These are phyloP conservation scores for Pyrrhia umbra DNA, from an alignment of 2,888 invertebrate genomes.

Conservation along the genomic window DNA sequence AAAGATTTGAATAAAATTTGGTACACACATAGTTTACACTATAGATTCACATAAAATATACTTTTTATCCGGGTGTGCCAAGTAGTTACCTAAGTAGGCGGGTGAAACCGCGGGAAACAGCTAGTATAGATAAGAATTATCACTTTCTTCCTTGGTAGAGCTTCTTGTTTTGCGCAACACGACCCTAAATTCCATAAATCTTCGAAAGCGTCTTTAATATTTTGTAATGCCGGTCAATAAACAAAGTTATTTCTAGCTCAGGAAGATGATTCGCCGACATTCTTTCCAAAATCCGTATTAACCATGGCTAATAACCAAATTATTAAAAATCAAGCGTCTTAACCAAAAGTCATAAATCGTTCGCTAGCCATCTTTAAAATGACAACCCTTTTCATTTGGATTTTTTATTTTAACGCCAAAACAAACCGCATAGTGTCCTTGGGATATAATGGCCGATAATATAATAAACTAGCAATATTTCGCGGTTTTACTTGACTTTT, in stretches of 20 bases:
- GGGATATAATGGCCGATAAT: slow-evolving; percentile 65
- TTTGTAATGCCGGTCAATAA: slow-evolving; percentile 11
- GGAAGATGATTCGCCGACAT: slow-evolving; percentile 47
- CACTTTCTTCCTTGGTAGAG: neutral
- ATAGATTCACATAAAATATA: too few species aligned
- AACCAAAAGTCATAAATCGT: slow-evolving; percentile 62
- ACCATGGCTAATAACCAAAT: slow-evolving; percentile 54
- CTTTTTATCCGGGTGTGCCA: too few species aligned
- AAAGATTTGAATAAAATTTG: too few species aligned
- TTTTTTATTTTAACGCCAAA: slow-evolving; percentile 71
- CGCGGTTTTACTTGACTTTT: slow-evolving; percentile 5
- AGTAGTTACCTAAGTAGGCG: too few species aligned
- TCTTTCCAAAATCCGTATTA: slow-evolving; percentile 48
- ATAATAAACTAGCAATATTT: slow-evolving; percentile 45
- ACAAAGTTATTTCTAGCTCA: slow-evolving; percentile 11
- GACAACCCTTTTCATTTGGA: slow-evolving; percentile 77
- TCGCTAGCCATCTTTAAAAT: slow-evolving; percentile 66
- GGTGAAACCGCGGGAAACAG: too few species aligned
- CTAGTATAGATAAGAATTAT: too few species aligned
- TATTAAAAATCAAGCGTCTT: slow-evolving; percentile 37
- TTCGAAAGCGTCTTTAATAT: neutral
- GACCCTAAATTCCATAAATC: slow-evolving; percentile 26
- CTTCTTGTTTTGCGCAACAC: slow-evolving; percentile 44
- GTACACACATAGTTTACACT: too few species aligned
- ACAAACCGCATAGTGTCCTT: slow-evolving; percentile 80